Base-by-base conservation (phyloP, 2,113 vertebrate genomes). In the Phyllopteryx taeniolatus region DNA sequence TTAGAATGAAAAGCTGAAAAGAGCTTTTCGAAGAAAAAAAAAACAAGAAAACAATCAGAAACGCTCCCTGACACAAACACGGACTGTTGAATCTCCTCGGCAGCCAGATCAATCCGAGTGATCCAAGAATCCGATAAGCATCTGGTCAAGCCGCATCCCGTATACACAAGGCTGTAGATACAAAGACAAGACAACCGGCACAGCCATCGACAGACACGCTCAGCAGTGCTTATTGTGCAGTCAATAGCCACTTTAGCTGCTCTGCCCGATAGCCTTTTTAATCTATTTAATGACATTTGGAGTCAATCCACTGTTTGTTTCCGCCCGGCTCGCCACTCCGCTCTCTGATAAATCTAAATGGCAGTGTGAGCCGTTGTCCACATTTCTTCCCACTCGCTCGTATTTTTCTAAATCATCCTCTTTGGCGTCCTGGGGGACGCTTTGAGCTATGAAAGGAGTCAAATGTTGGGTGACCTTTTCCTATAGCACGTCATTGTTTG, bases 401-500 rank as follows among this genome's bases (percentile, higher is more conserved):
- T 22, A 68, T 76, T 72, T 69, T 46, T 74, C 54, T 62, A 17
- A 75, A 72, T 79, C 67, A 65, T 62, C 69, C 46, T 70, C 70
- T 75, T 75, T 46, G 43, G 72, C 60, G 31, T 20, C 54, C 51
- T 64, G 59, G 44, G 79, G 73, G 62, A 64, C n/a, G 14, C 35
- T 66, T 66, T 67, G 63, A 72, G 73, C 61, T 77, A 75, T 81
- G 72, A 70, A 51, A 75, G 72, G 78, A 81, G 68, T 80, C 78
- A 75, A 83, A 86, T 81, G 73, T 72, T 57, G 35, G 57, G 49
- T 87, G 85, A 90, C 88, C 88, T 90, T 87, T 88, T 73, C 68
- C 73, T 47, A 62, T 13, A 64, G 68, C 62, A 54, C 17, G 31
- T 76, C 75, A 69, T 53, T 68, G 79, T 79, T 74, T 78, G 70